These are phyloP conservation scores for Neocloeon triangulifer DNA, from an alignment of 1,140 invertebrate species.

Conservation along the genomic window DNA sequence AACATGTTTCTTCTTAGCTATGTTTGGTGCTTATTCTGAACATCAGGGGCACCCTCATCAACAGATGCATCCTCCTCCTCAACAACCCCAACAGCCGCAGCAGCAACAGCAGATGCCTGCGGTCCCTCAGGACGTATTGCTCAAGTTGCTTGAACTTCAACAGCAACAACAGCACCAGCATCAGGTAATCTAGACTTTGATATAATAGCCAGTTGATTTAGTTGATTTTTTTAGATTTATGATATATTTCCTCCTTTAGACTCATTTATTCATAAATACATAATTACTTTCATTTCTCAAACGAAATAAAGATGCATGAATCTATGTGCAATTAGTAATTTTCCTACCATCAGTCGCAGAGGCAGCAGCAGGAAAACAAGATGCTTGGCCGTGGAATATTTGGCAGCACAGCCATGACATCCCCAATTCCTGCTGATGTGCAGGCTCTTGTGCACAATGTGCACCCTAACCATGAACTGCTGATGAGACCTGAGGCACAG, in stretches of 20 bases:
- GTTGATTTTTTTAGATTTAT: constrained; percentile 3
- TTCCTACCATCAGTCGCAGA: constrained; percentile 5
- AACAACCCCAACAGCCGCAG: constrained; percentile 20
- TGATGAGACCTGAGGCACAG: constrained; percentile 46
- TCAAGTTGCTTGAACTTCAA: constrained; percentile 25
- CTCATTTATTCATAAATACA: too few species aligned
- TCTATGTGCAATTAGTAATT: too few species aligned
- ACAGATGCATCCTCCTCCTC: constrained; percentile 21
- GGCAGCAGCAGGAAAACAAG: constrained; percentile 12
- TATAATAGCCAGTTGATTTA: too few species aligned
- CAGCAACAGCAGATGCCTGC: constrained; percentile 20
- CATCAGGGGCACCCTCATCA: not conserved
- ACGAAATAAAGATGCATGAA: too few species aligned
- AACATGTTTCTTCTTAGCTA: too few species aligned
- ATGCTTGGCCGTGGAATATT: too few species aligned
- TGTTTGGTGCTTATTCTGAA: too few species aligned
- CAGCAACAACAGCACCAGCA: constrained; percentile 11
- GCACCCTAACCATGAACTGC: constrained; percentile 26
- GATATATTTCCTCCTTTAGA: too few species aligned
- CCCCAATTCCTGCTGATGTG: constrained; percentile 26
- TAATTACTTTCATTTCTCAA: too few species aligned
- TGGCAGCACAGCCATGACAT: constrained; percentile 9
- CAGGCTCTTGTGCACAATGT: constrained; percentile 26
- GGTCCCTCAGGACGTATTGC: constrained; percentile 24
- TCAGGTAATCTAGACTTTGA: too few species aligned